phyloP scores from a whole-genome alignment of 2,797 vertebrate species.

The Hapalemur alaotrensis region DNA sequence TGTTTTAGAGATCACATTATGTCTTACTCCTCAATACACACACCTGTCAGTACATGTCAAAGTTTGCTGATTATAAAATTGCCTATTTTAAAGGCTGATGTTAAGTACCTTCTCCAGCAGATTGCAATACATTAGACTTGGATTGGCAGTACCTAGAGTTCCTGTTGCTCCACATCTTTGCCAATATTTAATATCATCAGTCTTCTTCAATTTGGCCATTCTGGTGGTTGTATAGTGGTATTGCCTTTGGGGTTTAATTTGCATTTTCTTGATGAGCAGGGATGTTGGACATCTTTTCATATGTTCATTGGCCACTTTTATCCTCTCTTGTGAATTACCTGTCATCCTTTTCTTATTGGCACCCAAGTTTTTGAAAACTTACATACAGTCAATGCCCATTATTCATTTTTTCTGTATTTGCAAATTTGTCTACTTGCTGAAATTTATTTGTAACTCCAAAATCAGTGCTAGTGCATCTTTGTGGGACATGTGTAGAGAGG shows the following conservation, averaged over 20 bases:
- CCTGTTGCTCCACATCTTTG: background rate
- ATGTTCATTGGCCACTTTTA: background rate
- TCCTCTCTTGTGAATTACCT: background rate
- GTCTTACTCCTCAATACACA: background rate
- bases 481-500: background rate
- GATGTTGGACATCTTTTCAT: background rate
- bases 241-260: background rate
- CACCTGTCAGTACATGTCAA: background rate
- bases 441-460: background rate
- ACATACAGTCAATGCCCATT: background rate
- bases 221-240: background rate
- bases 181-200: fast-evolving
- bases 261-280: background rate
- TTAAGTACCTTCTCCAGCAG: background rate
- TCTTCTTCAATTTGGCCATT: background rate
- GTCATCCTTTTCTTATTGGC: background rate
- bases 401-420: background rate
- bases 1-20: background rate
- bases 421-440: background rate
- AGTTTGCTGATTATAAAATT: background rate
- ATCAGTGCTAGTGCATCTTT: background rate
- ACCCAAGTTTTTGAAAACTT: background rate
- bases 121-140: background rate
- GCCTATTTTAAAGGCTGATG: background rate
- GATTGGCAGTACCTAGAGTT: background rate